phyloP scores from a whole-genome alignment of 2,888 invertebrate genomes.

The Leucoma salicis region DNA sequence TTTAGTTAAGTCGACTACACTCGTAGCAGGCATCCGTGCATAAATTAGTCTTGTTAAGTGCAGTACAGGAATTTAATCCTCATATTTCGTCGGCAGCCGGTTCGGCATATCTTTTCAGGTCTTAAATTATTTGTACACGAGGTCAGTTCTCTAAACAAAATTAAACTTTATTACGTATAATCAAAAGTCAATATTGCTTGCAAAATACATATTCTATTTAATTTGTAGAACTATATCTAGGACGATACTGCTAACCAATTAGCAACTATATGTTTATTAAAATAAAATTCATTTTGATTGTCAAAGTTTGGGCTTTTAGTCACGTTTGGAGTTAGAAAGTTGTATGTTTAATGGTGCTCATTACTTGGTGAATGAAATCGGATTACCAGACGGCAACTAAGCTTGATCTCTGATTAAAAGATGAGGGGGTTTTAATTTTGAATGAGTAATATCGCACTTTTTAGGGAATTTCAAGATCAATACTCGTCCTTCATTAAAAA shows the following conservation, averaged over 20 bases:
- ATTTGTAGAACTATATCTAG: constrained; percentile 21
- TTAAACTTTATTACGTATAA: constrained; percentile 38
- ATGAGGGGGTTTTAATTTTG: constrained; percentile 55
- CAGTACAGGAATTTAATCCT: constrained; percentile 81
- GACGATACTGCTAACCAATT: background rate
- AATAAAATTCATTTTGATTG: constrained; percentile 21
- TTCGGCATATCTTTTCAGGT: constrained; percentile 76
- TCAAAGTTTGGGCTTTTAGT: constrained; percentile 16
- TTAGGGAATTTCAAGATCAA: constrained; percentile 22
- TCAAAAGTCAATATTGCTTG: constrained; percentile 46
- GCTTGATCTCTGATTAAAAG: constrained; percentile 62
- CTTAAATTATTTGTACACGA: constrained; percentile 60
- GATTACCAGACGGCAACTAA: constrained; percentile 63
- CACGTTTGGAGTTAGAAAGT: constrained; percentile 28
- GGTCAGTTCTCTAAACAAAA: constrained; percentile 36
- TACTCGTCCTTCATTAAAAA: constrained; percentile 16
- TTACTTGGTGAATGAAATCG: constrained; percentile 72
- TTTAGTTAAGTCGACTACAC: constrained; percentile 64
- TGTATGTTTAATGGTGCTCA: constrained; percentile 67
- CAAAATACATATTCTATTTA: constrained; percentile 10
- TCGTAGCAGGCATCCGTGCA: constrained; percentile 61
- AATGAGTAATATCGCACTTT: constrained; percentile 41
- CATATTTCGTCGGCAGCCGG: constrained; percentile 77
- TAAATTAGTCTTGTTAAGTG: constrained; percentile 81
- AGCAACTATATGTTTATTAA: background rate